Evolutionary conservation across 2,797 vertebrate genomes (phyloP).

Genomic region (Sylvia borin): DNA sequence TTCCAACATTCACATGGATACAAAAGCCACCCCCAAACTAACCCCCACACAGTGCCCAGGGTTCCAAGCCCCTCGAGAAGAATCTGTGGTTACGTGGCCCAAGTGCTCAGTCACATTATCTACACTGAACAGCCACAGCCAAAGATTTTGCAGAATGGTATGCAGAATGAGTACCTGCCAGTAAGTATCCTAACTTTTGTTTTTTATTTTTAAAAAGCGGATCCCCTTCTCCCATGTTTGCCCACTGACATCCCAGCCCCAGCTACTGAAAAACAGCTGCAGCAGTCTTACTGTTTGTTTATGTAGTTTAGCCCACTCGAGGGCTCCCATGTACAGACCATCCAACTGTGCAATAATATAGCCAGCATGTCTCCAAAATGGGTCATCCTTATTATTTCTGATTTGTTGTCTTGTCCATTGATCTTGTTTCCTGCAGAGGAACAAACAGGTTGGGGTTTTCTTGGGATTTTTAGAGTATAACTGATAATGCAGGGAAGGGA

Average conservation of each 20-base stretch:
- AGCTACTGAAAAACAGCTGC: slow-evolving; percentile 28
- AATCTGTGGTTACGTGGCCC: not conserved
- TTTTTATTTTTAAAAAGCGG: not conserved
- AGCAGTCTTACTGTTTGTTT: slow-evolving; percentile 78
- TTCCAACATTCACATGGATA: not conserved
- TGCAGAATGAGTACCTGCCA: not conserved
- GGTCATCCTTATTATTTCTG: slow-evolving; percentile 79
- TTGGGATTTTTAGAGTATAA: not conserved
- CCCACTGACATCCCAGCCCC: not conserved
- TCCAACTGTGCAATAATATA: slow-evolving; percentile 88
- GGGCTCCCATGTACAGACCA: slow-evolving; percentile 85
- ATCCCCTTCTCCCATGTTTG: not conserved
- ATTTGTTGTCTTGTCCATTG: slow-evolving; percentile 85
- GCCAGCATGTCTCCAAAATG: slow-evolving; percentile 87
- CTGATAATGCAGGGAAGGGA: not conserved
- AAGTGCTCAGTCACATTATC: not conserved
- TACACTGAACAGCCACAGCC: not conserved
- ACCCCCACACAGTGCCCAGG: not conserved
- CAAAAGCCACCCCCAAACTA: not conserved
- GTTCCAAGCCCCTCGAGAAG: not conserved
- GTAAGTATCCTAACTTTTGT: not conserved
- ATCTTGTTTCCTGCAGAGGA: slow-evolving; percentile 83
- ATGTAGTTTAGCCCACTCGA: slow-evolving; percentile 80
- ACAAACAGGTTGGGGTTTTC: slow-evolving; percentile 49
- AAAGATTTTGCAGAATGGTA: not conserved